phyloP scores from a whole-genome alignment of 2,113 vertebrate genomes.

The Vombatus ursinus region DNA sequence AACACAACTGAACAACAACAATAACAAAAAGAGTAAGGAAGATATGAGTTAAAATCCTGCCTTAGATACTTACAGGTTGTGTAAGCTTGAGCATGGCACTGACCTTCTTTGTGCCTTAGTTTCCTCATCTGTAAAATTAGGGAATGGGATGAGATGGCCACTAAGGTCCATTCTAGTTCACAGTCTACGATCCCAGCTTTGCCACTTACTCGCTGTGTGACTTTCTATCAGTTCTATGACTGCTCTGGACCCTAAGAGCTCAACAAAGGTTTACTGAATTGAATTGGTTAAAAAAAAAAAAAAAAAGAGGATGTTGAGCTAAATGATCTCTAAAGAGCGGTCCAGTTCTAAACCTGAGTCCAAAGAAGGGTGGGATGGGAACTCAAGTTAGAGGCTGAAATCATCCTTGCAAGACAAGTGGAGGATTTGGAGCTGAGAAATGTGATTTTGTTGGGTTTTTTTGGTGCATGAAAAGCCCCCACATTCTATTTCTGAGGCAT shows the following conservation, averaged over 20 bases:
- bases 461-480: not conserved
- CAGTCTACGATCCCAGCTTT: not conserved
- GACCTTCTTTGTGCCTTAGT: not conserved
- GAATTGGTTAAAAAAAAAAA: not conserved
- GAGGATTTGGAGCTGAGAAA: not conserved
- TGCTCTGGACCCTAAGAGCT: not conserved
- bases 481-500: not conserved
- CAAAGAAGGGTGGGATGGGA: not conserved
- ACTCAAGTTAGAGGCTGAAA: not conserved
- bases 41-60: not conserved
- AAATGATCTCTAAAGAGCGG: not conserved
- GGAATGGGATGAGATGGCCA: not conserved
- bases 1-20: not conserved
- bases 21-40: too few species aligned
- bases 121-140: not conserved
- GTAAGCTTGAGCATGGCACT: not conserved
- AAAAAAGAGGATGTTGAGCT: not conserved
- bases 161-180: not conserved
- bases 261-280: not conserved
- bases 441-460: not conserved
- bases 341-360: not conserved
- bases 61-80: not conserved
- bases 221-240: not conserved
- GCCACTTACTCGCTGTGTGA: not conserved
- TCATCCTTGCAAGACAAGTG: not conserved